phyloP scores from a whole-genome alignment of 2,888 invertebrate species.

The Serrognathus titanus region DNA sequence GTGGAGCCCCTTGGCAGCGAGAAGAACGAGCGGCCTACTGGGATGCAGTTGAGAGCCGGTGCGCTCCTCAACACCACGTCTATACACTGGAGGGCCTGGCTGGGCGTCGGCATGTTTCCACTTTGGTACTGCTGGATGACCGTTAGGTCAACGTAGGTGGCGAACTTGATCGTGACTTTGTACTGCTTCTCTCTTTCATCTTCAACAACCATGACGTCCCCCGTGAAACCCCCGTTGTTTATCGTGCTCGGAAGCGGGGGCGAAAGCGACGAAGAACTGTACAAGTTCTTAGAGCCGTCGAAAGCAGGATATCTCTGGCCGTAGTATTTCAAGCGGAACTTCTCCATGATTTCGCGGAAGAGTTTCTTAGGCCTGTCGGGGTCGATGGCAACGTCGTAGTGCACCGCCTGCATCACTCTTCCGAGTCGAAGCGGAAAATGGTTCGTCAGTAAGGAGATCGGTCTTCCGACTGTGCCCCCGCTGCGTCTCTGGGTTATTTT shows the following conservation, averaged over 20 bases:
- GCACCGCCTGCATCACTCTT: constrained; percentile 53
- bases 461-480: constrained; percentile 47
- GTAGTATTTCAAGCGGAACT: constrained; percentile 39
- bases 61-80: constrained; percentile 77
- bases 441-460: constrained; percentile 57
- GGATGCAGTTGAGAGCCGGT: constrained; percentile 50
- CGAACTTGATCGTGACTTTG: constrained; percentile 55
- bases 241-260: constrained; percentile 25
- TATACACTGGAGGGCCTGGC: constrained; percentile 70
- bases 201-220: constrained; percentile 36
- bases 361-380: constrained; percentile 70
- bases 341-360: constrained; percentile 48
- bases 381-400: constrained; percentile 77
- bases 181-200: constrained; percentile 38
- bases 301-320: constrained; percentile 59
- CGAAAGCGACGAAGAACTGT: constrained; percentile 51
- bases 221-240: constrained; percentile 31
- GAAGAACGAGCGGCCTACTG: constrained; percentile 81
- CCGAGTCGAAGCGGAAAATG: constrained; percentile 57
- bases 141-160: constrained; percentile 54
- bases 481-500: neutral
- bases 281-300: constrained; percentile 71
- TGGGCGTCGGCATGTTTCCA: constrained; percentile 47
- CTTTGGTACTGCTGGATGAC: constrained; percentile 35
- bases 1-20: constrained; percentile 45